These are phyloP conservation scores for Aquatica leii DNA, from an alignment of 2,888 invertebrate genomes.

Conservation along the genomic window DNA sequence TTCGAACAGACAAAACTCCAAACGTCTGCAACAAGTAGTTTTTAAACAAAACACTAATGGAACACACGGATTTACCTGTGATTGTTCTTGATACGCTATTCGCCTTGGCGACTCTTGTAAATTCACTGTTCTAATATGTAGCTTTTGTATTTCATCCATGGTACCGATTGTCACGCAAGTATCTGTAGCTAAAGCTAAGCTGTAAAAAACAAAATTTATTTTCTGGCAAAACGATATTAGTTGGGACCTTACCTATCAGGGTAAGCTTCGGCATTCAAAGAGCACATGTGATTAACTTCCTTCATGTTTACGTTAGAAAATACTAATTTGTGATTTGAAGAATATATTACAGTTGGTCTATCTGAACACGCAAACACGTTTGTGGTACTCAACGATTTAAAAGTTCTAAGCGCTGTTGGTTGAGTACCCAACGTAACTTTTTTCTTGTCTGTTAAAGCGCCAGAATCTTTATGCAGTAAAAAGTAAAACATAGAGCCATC, in stretches of 20 bases:
- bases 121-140: slow-evolving; percentile 95
- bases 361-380: slow-evolving; percentile 99
- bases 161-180: slow-evolving; percentile 93
- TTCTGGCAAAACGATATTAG: not conserved
- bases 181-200: slow-evolving; percentile 88
- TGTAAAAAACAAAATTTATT: slow-evolving; percentile 52
- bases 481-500: slow-evolving; percentile 99
- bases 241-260: slow-evolving; percentile 76
- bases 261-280: slow-evolving; percentile 93
- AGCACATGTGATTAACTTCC: slow-evolving; percentile 98
- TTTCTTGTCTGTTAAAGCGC: slow-evolving; percentile 85
- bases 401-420: slow-evolving; percentile 91
- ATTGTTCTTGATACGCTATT: slow-evolving; percentile 93
- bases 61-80: slow-evolving; percentile 66
- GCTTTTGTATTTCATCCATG: slow-evolving; percentile 97
- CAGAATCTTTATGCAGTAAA: slow-evolving; percentile 77
- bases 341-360: slow-evolving; percentile 98
- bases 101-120: slow-evolving; percentile 93
- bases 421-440: slow-evolving; percentile 97
- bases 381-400: slow-evolving; percentile 87
- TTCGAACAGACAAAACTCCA: slow-evolving; percentile 89
- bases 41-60: slow-evolving; percentile 16
- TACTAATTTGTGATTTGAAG: slow-evolving; percentile 97
- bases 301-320: slow-evolving; percentile 98
- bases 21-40: slow-evolving; percentile 77